Conservation (phyloP, 2,888 invertebrate genomes). For the Hedychridium roseum region DNA sequence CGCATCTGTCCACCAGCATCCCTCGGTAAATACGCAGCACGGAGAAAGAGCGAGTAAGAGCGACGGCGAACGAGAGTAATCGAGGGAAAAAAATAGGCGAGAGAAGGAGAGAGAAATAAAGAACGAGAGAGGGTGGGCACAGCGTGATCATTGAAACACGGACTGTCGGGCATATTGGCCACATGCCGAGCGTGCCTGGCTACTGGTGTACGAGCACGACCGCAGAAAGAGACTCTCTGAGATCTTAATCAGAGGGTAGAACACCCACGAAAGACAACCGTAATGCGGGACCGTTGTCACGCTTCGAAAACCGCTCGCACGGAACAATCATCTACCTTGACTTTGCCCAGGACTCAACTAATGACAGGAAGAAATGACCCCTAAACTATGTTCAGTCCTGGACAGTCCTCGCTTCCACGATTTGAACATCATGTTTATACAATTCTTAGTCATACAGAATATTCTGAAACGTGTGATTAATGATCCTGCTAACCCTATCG, state of each 20-base stretch:
- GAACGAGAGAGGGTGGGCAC: slow-evolving; percentile 2
- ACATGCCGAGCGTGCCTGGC: slow-evolving; percentile 36
- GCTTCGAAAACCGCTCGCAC: not conserved
- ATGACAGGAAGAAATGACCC: too few species aligned
- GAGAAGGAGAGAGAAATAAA: too few species aligned
- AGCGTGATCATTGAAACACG: slow-evolving; percentile 5
- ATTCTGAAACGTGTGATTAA: too few species aligned
- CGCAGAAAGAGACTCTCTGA: slow-evolving; percentile 13
- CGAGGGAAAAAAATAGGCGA: too few species aligned
- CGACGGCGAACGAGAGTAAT: too few species aligned
- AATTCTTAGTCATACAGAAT: too few species aligned
- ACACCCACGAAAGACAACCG: slow-evolving; percentile 1
- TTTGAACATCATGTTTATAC: too few species aligned
- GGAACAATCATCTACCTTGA: too few species aligned
- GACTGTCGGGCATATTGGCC: slow-evolving; percentile 21
- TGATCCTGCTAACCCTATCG: too few species aligned
- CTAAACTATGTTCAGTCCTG: too few species aligned
- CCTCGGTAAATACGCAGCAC: slow-evolving; percentile 46
- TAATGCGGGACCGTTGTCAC: not conserved
- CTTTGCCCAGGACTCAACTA: too few species aligned
- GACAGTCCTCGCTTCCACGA: too few species aligned
- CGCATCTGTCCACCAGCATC: slow-evolving; percentile 62
- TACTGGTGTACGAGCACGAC: slow-evolving; percentile 15
- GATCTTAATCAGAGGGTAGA: slow-evolving; percentile 31
- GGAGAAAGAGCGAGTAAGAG: slow-evolving; percentile 22